Percentiles rank a stretch among this genome's conserved stretches.
phyloP scores from a whole-genome alignment of 2,888 invertebrate genomes.

The Cephus nigrinus region DNA sequence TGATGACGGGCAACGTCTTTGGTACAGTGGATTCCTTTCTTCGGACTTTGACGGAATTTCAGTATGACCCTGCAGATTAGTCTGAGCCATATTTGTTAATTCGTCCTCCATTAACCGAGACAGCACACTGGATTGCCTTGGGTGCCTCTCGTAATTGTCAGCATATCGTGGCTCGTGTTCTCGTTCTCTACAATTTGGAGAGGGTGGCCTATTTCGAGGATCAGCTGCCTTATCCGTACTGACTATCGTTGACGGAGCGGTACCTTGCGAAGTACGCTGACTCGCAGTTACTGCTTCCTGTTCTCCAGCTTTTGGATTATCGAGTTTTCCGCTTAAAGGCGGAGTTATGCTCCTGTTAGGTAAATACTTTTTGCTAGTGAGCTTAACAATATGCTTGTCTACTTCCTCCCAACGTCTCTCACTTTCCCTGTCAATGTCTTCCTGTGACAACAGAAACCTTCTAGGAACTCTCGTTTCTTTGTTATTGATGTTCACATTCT shows the following conservation, averaged over 20 bases:
- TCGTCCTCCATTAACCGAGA: conserved; percentile 14
- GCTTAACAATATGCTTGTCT: conserved; percentile 52
- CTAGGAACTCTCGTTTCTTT: conserved; percentile 13
- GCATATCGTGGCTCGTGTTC: conserved; percentile 43
- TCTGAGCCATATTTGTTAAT: conserved; percentile 11
- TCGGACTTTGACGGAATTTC: conserved; percentile 10
- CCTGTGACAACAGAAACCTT: conserved; percentile 12
- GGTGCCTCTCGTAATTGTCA: conserved; percentile 56
- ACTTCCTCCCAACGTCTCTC: conserved; percentile 48
- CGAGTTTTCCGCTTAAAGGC: conserved; percentile 4
- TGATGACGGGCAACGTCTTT: conserved; percentile 10
- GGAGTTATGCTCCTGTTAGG: conserved; percentile 8
- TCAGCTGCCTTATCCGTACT: conserved; percentile 28
- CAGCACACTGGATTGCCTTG: conserved; percentile 32
- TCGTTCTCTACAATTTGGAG: conserved; percentile 30
- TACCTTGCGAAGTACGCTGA: conserved; percentile 6
- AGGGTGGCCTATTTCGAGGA: conserved; percentile 27
- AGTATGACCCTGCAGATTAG: conserved; percentile 9
- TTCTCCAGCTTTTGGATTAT: conserved; percentile 14
- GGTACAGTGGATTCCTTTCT: conserved; percentile 15
- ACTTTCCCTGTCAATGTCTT: conserved; percentile 40
- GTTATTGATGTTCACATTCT: conserved; percentile 9
- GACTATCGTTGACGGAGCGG: not conserved
- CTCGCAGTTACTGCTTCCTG: not conserved
- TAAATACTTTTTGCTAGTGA: conserved; percentile 29